Percentiles rank a stretch among this genome's conserved stretches.
Conservation (phyloP, 2,888 invertebrate species). For the Leptarthrus brevirostris region DNA sequence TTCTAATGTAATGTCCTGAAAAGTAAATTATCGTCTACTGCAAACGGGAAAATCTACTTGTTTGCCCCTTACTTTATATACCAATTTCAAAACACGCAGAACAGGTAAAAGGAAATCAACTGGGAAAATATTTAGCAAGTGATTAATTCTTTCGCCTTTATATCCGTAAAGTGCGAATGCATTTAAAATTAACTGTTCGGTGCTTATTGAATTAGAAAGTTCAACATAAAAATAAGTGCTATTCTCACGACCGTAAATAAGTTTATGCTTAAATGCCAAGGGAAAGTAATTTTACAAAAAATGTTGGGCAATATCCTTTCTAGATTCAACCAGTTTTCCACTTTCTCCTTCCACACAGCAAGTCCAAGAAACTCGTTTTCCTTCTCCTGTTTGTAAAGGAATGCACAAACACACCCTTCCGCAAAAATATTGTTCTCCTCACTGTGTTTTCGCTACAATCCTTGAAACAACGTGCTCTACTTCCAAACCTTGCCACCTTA, state of each 20-base stretch:
- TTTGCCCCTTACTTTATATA: too few relatives aligned
- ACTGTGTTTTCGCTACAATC: not conserved
- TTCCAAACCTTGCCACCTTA: not conserved
- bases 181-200: too few relatives aligned
- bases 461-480: not conserved
- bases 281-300: conserved; percentile 6
- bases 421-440: not conserved
- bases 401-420: conserved; percentile 26
- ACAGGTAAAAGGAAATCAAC: too few relatives aligned
- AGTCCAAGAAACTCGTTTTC: not conserved
- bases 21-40: too few relatives aligned
- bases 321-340: not conserved
- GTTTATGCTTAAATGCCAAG: conserved; percentile 17
- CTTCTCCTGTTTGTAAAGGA: not conserved
- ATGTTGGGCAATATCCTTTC: not conserved
- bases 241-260: conserved; percentile 13
- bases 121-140: too few relatives aligned
- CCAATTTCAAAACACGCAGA: too few relatives aligned
- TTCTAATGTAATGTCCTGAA: too few relatives aligned
- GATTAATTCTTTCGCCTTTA: too few relatives aligned
- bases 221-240: conserved; percentile 25
- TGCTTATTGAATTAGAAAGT: not conserved
- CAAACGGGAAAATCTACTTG: too few relatives aligned
- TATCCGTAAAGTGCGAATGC: too few relatives aligned
- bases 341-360: not conserved